Evolutionary conservation across 2,888 invertebrate genomes (phyloP).

Genomic region (Agrochola macilenta): DNA sequence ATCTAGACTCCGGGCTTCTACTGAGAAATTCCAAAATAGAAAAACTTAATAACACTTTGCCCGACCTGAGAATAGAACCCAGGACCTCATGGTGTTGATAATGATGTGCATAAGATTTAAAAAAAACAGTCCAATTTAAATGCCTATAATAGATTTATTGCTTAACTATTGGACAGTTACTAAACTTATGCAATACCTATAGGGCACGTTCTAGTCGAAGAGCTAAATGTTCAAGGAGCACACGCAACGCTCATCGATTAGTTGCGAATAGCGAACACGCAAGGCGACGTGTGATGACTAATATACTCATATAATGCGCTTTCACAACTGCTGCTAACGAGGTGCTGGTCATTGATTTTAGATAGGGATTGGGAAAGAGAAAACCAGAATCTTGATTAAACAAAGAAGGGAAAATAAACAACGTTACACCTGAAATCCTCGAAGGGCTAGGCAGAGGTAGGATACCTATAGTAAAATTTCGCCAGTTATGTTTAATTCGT

Average conservation of each 20-base stretch:
- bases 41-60: too few species aligned
- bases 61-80: too few species aligned
- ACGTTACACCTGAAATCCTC: too few species aligned
- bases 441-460: not conserved
- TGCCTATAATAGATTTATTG: not conserved
- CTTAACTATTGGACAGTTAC: not conserved
- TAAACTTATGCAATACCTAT: conserved; percentile 7
- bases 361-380: conserved; percentile 5
- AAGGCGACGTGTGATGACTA: conserved; percentile 47
- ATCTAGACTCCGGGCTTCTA: too few species aligned
- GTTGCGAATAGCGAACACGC: conserved; percentile 41
- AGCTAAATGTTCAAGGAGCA: conserved; percentile 35
- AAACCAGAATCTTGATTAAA: not conserved
- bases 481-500: too few species aligned
- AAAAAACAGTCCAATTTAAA: not conserved
- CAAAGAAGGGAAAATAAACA: too few species aligned
- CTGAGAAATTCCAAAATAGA: too few species aligned
- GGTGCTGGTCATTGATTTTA: conserved; percentile 7
- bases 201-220: conserved; percentile 19
- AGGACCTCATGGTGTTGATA: not conserved
- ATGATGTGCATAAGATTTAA: not conserved
- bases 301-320: conserved; percentile 14
- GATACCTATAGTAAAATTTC: too few species aligned
- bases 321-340: conserved; percentile 36
- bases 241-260: conserved; percentile 55